Evolutionary conservation across 2,888 invertebrate genomes (phyloP).

Genomic region (Anaspis maculata): DNA sequence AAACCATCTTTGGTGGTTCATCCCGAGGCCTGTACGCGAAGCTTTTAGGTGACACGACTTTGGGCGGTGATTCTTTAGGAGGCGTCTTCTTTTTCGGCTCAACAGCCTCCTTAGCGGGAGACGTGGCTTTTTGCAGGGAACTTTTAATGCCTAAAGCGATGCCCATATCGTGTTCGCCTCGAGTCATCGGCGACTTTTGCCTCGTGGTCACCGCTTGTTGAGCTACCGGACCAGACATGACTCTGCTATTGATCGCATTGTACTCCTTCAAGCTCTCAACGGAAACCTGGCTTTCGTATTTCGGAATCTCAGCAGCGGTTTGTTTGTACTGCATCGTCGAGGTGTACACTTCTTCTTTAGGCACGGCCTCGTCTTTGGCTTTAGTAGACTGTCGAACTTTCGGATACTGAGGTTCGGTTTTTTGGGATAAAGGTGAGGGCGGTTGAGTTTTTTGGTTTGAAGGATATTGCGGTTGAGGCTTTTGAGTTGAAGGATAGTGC

Average conservation of each 20-base stretch:
- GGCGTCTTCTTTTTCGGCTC: not conserved
- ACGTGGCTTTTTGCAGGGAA: conserved; percentile 48
- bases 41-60: conserved; percentile 10
- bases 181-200: conserved; percentile 47
- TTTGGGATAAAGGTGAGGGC: conserved; percentile 10
- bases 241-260: conserved; percentile 56
- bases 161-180: conserved; percentile 48
- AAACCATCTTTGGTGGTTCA: conserved; percentile 1
- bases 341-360: conserved; percentile 19
- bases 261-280: conserved; percentile 42
- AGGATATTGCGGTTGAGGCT: conserved; percentile 14
- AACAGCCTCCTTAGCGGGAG: not conserved
- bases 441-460: conserved; percentile 9
- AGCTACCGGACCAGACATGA: conserved; percentile 67
- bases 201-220: conserved; percentile 61
- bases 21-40: conserved; percentile 17
- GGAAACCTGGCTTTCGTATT: conserved; percentile 30
- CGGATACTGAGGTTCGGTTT: conserved; percentile 7
- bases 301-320: conserved; percentile 18
- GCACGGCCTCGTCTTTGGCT: conserved; percentile 7
- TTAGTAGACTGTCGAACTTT: too few species aligned
- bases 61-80: not conserved
- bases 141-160: conserved; percentile 47
- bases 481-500: too few species aligned
- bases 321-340: conserved; percentile 24